Conservation (phyloP, 92 coral and sea anemone species). For the Plumapathes pennacea region DNA sequence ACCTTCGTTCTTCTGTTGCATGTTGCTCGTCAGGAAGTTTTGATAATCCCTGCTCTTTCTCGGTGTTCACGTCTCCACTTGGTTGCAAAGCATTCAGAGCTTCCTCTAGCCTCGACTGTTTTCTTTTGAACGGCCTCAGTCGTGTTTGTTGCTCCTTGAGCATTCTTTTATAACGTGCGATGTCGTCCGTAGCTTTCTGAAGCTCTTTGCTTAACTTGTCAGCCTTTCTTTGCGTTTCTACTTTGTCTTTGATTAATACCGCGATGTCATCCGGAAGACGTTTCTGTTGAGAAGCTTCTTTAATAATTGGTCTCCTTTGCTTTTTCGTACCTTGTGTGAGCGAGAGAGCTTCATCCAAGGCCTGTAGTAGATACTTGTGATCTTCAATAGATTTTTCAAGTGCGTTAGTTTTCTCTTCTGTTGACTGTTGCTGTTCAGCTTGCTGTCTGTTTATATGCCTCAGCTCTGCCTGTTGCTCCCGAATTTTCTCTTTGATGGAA, state of each 20-base stretch:
- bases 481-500: conserved; percentile 59
- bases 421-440: background rate
- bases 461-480: conserved; percentile 28
- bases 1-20: background rate
- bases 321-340: background rate
- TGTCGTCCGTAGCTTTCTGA: conserved; percentile 26
- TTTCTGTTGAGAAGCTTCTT: background rate
- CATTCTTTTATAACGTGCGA: conserved; percentile 45
- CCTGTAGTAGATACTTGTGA: conserved; percentile 4
- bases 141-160: conserved; percentile 40
- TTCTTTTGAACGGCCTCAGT: conserved; percentile 51
- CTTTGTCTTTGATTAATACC: conserved; percentile 19
- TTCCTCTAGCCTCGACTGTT: conserved; percentile 23
- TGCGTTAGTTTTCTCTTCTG: conserved; percentile 8
- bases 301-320: background rate
- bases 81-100: background rate
- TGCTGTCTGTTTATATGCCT: conserved; percentile 22
- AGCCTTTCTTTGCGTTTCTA: conserved; percentile 7
- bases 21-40: conserved; percentile 3
- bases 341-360: background rate
- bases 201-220: conserved; percentile 10
- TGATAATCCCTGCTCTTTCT: background rate
- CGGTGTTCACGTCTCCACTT: background rate
- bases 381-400: background rate
- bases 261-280: conserved; percentile 20